Evolutionary conservation across 2,888 invertebrate genomes (phyloP).

Genomic region (Hydroisotoma schaefferi): DNA sequence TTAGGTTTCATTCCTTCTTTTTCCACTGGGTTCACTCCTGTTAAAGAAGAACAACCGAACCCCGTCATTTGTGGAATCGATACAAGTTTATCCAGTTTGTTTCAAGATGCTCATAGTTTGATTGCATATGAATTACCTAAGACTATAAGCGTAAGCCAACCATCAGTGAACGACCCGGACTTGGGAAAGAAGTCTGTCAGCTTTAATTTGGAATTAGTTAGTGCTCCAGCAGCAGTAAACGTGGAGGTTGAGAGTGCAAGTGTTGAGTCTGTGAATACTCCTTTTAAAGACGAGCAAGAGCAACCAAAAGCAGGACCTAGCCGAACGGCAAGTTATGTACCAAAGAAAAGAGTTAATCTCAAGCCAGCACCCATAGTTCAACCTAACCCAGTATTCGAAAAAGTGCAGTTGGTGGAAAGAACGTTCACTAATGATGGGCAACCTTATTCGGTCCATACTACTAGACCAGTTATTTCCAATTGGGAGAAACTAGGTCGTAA

Average conservation of each 20-base stretch:
- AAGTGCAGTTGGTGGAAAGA: slow-evolving; percentile 17
- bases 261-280: too few relatives aligned
- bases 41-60: not conserved
- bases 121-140: not conserved
- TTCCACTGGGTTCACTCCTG: not conserved
- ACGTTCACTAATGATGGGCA: slow-evolving; percentile 7
- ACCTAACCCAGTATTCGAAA: slow-evolving; percentile 22
- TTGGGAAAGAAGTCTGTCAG: too few relatives aligned
- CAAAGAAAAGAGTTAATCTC: slow-evolving; percentile 26
- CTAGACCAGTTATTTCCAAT: not conserved
- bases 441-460: slow-evolving; percentile 15
- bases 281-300: too few relatives aligned
- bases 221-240: too few relatives aligned
- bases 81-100: not conserved
- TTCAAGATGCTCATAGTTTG: slow-evolving; percentile 2
- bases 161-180: too few relatives aligned
- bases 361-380: slow-evolving; percentile 11
- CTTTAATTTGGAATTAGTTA: too few relatives aligned
- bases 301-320: too few relatives aligned
- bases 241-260: too few relatives aligned
- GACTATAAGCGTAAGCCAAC: too few relatives aligned
- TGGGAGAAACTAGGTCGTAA: slow-evolving; percentile 26
- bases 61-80: not conserved
- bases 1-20: not conserved
- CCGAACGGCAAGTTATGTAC: too few relatives aligned